Evolutionary conservation across 2,797 vertebrate genomes (phyloP), one percentile per base, ranked within the genome.

Genomic region (Tinamus major): DNA sequence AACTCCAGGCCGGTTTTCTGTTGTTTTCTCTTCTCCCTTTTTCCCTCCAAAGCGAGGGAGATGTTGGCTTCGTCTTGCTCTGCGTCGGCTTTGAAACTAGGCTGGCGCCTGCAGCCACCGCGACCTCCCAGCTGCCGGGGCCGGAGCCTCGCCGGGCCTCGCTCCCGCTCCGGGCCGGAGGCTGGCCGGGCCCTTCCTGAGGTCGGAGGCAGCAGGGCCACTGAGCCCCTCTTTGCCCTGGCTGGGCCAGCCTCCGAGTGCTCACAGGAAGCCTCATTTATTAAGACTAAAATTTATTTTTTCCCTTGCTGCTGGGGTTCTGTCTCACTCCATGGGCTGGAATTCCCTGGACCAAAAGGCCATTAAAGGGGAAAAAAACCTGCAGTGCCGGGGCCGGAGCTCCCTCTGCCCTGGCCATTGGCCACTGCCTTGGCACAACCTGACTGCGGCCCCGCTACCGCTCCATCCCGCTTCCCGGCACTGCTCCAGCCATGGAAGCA

Each of bases 301-400:
- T 88, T 63, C 83, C 81, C 46, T 83, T 85, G 44, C 89, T 93
- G 68, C 39, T 51, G 10, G 18, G 65, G 27, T 51, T 63, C 76
- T 59, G 70, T 65, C 85, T 95, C 13, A 1, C 59, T 93, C 74
- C 86, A 76, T 85, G 95, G 95, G 95, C 83, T 93, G 91, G 70
- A 93, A 91, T 92, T 85, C 79, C 82, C 90, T 70, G 74, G 69
- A 83, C 85, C 35, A 6, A 67, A 92, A 74, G 61, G 90, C 74
- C 59, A 62, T 20, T 51, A 35, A 69, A 69, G 35, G 44, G 24
- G 9, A 39, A 37, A 44, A 35, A 31, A 37, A 42, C 23, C 3
- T 75, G 77, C 10, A 79, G 77, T 0, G 0, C 4, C 0, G 67
- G 72, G 87, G 65, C 67, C 86, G 87, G 91, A 82, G 53, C 64